Base-by-base conservation (phyloP, 2,888 invertebrate genomes). In the Caenorhabditis japonica region DNA sequence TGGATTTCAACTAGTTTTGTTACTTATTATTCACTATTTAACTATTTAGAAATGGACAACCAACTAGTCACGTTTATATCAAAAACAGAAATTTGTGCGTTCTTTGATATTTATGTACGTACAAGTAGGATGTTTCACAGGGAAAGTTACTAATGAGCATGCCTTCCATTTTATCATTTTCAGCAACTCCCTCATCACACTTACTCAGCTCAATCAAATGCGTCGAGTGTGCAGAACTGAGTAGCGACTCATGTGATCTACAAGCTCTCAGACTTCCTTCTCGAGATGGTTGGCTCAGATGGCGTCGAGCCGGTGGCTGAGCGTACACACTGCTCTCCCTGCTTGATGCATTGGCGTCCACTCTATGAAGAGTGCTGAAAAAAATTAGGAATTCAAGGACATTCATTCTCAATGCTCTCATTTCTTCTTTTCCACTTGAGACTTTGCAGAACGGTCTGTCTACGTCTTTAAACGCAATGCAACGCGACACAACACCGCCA, bases 201-300 rank as follows among this genome's bases (percentile, higher is more conserved):
- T 53, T 46, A 83, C 86, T 76, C 53, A 87, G 68, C 70, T 87
- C 86, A 51, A 85, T 83, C 82, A 84, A 80, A 69, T 85, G 85
- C 17, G 83, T 84, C 25, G 85, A 77, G 36, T 83, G 79, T 15
- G 82, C 76, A 52, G 83, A 85, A 61, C 76, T 75, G 52, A 85
- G 78, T 27, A 87, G 77, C 46, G 82, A 83, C 74, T 87, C 87
- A 71, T 87, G 87, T 13, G 85, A 85, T 21, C 86, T 70, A 44
- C 79, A 74, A 4, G 84, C 77, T 41, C 82, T 58, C 23, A 83
- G 72, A 39, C 66, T 80, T 34, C 75, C 73, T 34, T 73, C 73
- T 30, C 70, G 58, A 49, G 72, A 59, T 52, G 69, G 76, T 58
- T 53, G 62, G 59, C 61, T 68, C 60, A 74, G 30, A 69, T 74